Evolutionary conservation across 2,888 invertebrate species (phyloP), one percentile per base, ranked within the genome.

Genomic region (Netelia virgata): DNA sequence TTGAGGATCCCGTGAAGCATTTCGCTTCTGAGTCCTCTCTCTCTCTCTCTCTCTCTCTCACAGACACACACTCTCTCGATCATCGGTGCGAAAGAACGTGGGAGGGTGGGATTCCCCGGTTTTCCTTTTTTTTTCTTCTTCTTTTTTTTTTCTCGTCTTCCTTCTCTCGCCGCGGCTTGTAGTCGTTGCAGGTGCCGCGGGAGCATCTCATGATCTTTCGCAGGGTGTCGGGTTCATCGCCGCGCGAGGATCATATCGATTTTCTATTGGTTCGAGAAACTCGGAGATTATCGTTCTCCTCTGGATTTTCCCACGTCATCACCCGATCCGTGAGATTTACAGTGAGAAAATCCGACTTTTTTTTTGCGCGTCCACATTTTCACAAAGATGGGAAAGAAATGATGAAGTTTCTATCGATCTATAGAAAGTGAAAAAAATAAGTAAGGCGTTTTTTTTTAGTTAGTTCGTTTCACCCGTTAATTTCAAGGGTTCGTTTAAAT

Each of bases 1-100:
- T 91, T 88, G 90, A 90, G 90, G 91, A 92, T 93, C 91, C 92
- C 57, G 81, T 72, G 77, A 73, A 83, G 70, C 79, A 61, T 78
- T 82, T 82, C 69, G 79, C 74, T 83, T 77, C 77, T 77, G 82
- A 36, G 11, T 14, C 5, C 41, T 82, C 85, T 74, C 61, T 57
- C 20, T 57, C 57, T 16, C 66, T 64, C 28, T 16, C 57, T 36
- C 36, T 36, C 36, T 36, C 36, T 28, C 28, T 28, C 28, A 0
- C 36, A 6, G 5, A 6, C 36, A 6, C 1, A 6, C 64, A 14
- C 36, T 16, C 16, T 82, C 83, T 77, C 77, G 74, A 72, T 80
- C 86, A 66, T 83, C 83, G 85, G 63, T 36, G 36, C 76, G 75
- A 83, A 79, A 74, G 82, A 77, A 76, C 64, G 55, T 57, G 61